Conservation (phyloP, 2,113 vertebrate genomes). For the Pantherophis guttatus region DNA sequence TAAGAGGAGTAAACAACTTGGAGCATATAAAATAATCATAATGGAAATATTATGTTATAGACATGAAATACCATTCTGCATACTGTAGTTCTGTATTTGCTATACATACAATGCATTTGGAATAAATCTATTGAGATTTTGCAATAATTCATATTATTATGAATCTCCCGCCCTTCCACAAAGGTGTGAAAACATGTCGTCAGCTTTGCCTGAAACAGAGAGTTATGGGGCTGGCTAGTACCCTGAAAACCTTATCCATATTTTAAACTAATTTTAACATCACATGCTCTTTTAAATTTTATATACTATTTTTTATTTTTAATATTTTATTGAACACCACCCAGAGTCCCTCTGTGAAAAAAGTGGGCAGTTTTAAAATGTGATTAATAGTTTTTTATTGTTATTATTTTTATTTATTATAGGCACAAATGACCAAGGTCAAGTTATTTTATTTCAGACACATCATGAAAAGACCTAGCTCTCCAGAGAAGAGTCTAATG, state of each 20-base stretch:
- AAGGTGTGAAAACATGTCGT: not conserved
- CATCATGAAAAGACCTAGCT: not conserved
- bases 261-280: not conserved
- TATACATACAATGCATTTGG: not conserved
- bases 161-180: not conserved
- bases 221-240: not conserved
- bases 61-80: conserved; percentile 28
- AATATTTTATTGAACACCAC: not conserved
- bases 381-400: not conserved
- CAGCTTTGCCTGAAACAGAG: not conserved
- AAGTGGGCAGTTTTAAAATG: not conserved
- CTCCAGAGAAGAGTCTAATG: not conserved
- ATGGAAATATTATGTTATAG: conserved; percentile 22
- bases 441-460: not conserved
- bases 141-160: not conserved
- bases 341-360: not conserved
- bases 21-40: conserved; percentile 30
- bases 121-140: not conserved
- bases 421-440: not conserved
- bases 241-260: not conserved
- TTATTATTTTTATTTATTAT: not conserved
- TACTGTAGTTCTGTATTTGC: not conserved
- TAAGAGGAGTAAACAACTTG: conserved; percentile 38
- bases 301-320: not conserved
- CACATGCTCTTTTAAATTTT: not conserved